These are phyloP conservation scores for Machimus atricapillus DNA, from an alignment of 2,888 invertebrate species.

Conservation along the genomic window DNA sequence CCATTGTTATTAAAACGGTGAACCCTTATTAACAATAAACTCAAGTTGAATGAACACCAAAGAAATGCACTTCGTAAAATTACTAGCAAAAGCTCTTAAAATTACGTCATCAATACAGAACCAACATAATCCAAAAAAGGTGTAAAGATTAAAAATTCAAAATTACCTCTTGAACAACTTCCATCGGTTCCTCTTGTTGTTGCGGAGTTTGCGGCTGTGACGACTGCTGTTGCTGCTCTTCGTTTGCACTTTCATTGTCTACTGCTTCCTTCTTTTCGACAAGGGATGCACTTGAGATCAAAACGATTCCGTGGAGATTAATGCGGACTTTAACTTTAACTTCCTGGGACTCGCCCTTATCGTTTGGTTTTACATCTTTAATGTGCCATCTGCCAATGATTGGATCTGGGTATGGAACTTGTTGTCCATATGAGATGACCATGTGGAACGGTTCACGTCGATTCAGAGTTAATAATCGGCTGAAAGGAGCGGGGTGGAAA, in stretches of 20 bases:
- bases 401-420: slow-evolving; percentile 77
- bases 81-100: not conserved
- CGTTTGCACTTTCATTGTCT: slow-evolving; percentile 48
- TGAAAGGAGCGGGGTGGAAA: slow-evolving; percentile 90
- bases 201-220: slow-evolving; percentile 60
- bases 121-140: not conserved
- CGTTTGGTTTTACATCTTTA: slow-evolving; percentile 82
- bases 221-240: slow-evolving; percentile 50
- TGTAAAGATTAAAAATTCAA: not conserved
- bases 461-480: slow-evolving; percentile 93
- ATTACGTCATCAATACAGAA: slow-evolving; percentile 32
- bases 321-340: slow-evolving; percentile 95
- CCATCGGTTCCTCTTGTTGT: slow-evolving; percentile 62
- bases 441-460: slow-evolving; percentile 88
- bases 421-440: slow-evolving; percentile 81
- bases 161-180: slow-evolving; percentile 53
- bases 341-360: slow-evolving; percentile 91
- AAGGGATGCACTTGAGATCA: slow-evolving; percentile 84
- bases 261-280: slow-evolving; percentile 73
- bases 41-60: not conserved
- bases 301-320: slow-evolving; percentile 92
- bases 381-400: slow-evolving; percentile 85
- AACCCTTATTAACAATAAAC: not conserved
- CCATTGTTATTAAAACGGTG: not conserved
- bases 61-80: not conserved